phyloP scores from a whole-genome alignment of 2,113 vertebrate genomes.

The Cyphomyrus plagiostoma region DNA sequence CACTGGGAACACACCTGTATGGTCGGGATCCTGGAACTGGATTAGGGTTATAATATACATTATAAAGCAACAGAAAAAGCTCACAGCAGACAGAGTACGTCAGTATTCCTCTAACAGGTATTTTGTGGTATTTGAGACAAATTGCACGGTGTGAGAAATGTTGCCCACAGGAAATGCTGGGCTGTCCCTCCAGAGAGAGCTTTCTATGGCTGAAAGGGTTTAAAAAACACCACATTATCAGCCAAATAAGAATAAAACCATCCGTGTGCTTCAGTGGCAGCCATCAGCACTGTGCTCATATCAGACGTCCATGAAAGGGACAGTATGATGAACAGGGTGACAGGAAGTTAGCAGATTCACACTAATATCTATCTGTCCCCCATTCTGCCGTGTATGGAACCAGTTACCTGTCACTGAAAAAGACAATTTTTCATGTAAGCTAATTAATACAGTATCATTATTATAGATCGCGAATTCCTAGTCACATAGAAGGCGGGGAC shows the following conservation, averaged over 20 bases:
- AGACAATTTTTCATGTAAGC: not conserved
- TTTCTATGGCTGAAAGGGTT: not conserved
- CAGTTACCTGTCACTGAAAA: not conserved
- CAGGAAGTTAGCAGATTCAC: not conserved
- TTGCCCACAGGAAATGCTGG: not conserved
- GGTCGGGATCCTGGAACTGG: not conserved
- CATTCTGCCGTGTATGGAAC: not conserved
- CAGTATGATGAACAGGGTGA: not conserved
- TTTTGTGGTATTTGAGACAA: not conserved
- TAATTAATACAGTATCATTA: not conserved
- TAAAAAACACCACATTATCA: not conserved
- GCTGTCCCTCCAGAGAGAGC: not conserved
- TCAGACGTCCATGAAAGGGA: not conserved
- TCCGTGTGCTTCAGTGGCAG: not conserved
- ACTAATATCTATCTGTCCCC: not conserved
- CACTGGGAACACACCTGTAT: not conserved
- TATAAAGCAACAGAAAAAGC: not conserved
- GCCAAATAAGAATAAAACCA: not conserved
- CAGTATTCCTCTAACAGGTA: not conserved
- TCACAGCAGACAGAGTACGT: not conserved
- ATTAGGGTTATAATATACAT: not conserved
- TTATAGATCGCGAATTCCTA: not conserved
- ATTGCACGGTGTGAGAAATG: not conserved
- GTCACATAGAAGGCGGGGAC: not conserved
- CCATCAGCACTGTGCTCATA: not conserved